These are phyloP conservation scores for Aramus guarauna DNA, from an alignment of 2,113 vertebrate genomes.

Conservation along the genomic window DNA sequence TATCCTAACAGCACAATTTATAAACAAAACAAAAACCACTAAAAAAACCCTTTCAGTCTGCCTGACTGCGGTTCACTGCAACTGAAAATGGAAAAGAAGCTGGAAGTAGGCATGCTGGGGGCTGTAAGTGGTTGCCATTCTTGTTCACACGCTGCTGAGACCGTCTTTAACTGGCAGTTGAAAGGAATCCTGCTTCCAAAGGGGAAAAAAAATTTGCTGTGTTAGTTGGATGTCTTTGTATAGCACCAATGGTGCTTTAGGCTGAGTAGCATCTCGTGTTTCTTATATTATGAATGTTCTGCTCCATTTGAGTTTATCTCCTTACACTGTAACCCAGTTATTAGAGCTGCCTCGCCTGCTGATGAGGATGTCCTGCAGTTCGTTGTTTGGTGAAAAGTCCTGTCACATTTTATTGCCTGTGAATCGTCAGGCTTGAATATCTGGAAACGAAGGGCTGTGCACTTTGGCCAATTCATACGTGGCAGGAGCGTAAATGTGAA, in stretches of 20 bases:
- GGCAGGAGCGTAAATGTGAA: background rate
- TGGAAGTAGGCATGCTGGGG: background rate
- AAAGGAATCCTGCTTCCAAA: background rate
- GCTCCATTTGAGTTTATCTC: slow-evolving; percentile 14
- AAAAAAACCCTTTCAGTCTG: background rate
- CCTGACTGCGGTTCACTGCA: background rate
- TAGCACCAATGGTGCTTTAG: background rate
- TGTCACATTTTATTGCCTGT: slow-evolving; percentile 22
- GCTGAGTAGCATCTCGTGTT: background rate
- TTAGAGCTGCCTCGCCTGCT: background rate
- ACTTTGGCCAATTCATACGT: background rate
- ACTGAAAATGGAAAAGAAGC: background rate
- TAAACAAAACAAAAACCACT: background rate
- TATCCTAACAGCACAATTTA: background rate
- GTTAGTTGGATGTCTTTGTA: background rate
- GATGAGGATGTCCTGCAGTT: background rate
- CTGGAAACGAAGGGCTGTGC: background rate
- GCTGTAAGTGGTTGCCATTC: background rate
- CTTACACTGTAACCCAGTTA: background rate
- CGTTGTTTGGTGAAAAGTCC: background rate
- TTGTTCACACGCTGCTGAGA: rapidly evolving
- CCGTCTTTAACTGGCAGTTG: background rate
- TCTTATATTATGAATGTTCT: background rate
- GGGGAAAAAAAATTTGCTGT: background rate
- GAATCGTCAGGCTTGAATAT: background rate